These are phyloP conservation scores for Cosmia trapezina DNA, from an alignment of 2,888 invertebrate genomes.

Conservation along the genomic window DNA sequence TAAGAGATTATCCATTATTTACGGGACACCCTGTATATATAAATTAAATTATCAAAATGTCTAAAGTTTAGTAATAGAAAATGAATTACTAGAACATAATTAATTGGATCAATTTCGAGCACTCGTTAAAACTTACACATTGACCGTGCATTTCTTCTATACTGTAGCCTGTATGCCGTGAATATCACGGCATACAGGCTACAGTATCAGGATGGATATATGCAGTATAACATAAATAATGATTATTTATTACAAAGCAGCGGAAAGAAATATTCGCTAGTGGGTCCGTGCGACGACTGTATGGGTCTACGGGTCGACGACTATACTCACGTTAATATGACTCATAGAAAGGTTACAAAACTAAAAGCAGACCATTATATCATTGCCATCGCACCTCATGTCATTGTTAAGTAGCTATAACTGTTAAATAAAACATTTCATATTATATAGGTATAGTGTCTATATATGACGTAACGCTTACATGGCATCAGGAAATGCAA, in stretches of 20 bases:
- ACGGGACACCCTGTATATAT: too few relatives aligned
- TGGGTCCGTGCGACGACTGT: too few relatives aligned
- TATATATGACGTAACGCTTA: conserved; percentile 34
- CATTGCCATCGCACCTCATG: conserved; percentile 1
- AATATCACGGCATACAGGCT: too few relatives aligned
- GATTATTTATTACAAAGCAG: too few relatives aligned
- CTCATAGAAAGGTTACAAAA: neutral
- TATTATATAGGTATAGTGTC: conserved; percentile 9
- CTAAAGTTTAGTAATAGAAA: conserved; percentile 87
- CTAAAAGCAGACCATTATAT: conserved; percentile 30
- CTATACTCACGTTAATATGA: neutral
- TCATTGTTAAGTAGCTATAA: conserved; percentile 19
- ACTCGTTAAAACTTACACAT: conserved; percentile 90
- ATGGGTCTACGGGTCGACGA: too few relatives aligned
- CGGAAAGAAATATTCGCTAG: too few relatives aligned
- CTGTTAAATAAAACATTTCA: conserved; percentile 63
- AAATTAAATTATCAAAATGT: conserved; percentile 83
- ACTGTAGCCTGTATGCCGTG: too few relatives aligned
- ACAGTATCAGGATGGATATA: too few relatives aligned
- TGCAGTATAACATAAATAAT: too few relatives aligned
- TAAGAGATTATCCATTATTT: too few relatives aligned
- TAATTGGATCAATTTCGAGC: conserved; percentile 88
- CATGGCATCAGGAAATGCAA: conserved; percentile 47
- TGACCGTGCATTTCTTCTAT: conserved; percentile 88
- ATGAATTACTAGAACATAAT: conserved; percentile 89